Evolutionary conservation across 2,888 invertebrate species (phyloP).

Genomic region (Morpho achilles): DNA sequence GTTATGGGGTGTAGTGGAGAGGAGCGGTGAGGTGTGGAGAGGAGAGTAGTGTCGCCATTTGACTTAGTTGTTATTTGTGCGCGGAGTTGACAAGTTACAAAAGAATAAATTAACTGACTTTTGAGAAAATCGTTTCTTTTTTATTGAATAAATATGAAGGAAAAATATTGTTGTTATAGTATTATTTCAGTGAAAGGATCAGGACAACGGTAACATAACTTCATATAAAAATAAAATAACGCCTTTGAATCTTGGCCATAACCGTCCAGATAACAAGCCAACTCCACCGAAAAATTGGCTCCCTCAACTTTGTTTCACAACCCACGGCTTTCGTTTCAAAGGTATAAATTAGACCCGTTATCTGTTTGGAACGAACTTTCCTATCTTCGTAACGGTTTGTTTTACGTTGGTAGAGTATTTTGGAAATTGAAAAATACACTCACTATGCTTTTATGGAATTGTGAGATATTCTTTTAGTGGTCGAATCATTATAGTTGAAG

Average conservation of each 20-base stretch:
- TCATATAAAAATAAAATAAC: conserved; percentile 22
- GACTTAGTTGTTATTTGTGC: no score
- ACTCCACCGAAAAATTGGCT: conserved; percentile 38
- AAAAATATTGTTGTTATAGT: not conserved
- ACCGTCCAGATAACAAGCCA: conserved; percentile 30
- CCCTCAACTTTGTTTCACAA: conserved; percentile 30
- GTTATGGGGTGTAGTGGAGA: no score
- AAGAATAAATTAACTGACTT: no score
- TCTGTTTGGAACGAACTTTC: conserved; percentile 53
- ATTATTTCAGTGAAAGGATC: not conserved
- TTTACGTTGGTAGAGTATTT: conserved; percentile 44
- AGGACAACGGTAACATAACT: conserved; percentile 17
- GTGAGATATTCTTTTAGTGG: no score
- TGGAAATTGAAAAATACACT: conserved; percentile 47
- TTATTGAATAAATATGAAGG: no score
- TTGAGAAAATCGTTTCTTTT: no score
- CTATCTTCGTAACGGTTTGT: conserved; percentile 47
- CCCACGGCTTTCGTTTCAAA: conserved; percentile 40
- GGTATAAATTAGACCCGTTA: conserved; percentile 63
- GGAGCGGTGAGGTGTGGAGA: no score
- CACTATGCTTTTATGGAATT: no score
- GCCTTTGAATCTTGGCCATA: conserved; percentile 24
- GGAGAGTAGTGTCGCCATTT: no score
- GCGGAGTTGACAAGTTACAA: no score
- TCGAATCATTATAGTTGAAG: no score